Conservation (phyloP, 2,888 invertebrate species). For the Heteromyza rotundicornis region DNA sequence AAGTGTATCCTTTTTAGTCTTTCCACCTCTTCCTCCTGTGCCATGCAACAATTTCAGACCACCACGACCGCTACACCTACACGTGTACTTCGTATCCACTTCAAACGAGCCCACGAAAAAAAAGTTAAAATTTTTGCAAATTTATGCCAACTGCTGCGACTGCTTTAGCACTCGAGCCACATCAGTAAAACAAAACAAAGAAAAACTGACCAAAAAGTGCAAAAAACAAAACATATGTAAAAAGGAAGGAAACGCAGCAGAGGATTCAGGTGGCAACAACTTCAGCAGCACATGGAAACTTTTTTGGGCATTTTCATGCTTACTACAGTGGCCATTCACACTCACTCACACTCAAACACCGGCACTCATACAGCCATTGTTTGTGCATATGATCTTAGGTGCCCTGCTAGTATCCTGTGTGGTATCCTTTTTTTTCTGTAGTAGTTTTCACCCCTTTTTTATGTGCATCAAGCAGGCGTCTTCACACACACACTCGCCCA, state of each 20-base stretch:
- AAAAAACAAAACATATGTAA: not conserved
- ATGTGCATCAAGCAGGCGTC: not conserved
- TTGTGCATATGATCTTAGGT: not conserved
- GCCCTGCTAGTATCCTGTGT: not conserved
- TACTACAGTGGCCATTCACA: not conserved
- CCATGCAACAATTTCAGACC: not conserved
- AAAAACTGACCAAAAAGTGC: not conserved
- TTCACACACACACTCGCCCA: not conserved
- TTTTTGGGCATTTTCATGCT: not conserved
- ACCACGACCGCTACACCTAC: not conserved
- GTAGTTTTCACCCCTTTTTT: no score
- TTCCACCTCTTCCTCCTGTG: not conserved
- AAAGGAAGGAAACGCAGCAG: no score
- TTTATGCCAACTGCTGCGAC: not conserved
- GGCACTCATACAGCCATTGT: not conserved
- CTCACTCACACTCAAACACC: not conserved
- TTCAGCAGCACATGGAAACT: not conserved
- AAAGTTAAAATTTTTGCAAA: not conserved
- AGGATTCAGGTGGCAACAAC: not conserved
- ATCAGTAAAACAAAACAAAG: no score
- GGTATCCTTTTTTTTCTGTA: not conserved
- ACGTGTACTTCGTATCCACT: not conserved
- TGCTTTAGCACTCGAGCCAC: no score
- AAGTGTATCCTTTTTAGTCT: conserved; percentile 2
- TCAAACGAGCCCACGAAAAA: no score